phyloP scores from a whole-genome alignment of 2,888 invertebrate genomes.

The Pandemis cinnamomeana region DNA sequence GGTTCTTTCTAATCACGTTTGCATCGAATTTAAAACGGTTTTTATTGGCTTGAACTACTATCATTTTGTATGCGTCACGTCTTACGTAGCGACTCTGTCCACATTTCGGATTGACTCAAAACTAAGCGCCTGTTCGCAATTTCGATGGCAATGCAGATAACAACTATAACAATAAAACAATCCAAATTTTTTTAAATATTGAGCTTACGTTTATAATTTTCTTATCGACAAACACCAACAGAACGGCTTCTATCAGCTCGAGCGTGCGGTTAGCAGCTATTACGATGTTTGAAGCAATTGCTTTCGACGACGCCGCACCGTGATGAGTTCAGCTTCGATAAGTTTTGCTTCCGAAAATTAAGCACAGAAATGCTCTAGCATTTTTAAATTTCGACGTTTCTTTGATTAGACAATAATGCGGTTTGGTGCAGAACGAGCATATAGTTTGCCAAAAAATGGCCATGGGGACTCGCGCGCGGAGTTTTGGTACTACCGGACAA shows the following conservation, averaged over 20 bases:
- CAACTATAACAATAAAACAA: background rate
- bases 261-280: slow-evolving; percentile 68
- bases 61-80: no score
- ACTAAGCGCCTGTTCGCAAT: no score
- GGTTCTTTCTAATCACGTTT: no score
- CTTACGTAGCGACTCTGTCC: no score
- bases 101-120: no score
- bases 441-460: no score
- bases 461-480: no score
- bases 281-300: slow-evolving; percentile 63
- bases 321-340: slow-evolving; percentile 63
- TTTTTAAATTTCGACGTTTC: slow-evolving; percentile 15
- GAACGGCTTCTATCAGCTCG: slow-evolving; percentile 66
- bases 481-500: no score
- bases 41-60: no score
- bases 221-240: slow-evolving; percentile 49
- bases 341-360: slow-evolving; percentile 53
- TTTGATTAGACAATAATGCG: background rate
- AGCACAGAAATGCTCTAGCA: background rate
- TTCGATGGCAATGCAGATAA: no score
- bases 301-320: slow-evolving; percentile 51
- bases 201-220: background rate
- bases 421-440: background rate
- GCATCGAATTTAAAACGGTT: no score
- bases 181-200: background rate